These are phyloP conservation scores for Sminthurinus signatus DNA, from an alignment of 1,140 invertebrate genomes.

Conservation along the genomic window DNA sequence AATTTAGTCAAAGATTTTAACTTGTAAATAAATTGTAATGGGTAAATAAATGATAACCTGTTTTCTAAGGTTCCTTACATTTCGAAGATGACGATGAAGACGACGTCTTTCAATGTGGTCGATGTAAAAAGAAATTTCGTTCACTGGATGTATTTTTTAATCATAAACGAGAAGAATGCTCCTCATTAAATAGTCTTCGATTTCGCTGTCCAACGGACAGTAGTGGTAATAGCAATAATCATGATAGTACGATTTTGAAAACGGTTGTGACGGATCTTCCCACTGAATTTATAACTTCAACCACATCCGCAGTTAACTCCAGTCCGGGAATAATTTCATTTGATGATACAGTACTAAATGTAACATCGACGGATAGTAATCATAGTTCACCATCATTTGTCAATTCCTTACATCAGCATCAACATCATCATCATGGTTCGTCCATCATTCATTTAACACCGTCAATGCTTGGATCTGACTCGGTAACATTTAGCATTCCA, in stretches of 20 bases:
- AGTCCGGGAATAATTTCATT: neutral
- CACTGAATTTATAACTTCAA: neutral
- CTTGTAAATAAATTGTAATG: no score
- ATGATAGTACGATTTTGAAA: no score
- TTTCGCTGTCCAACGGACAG: neutral
- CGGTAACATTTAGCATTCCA: conserved; percentile 38
- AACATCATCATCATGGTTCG: neutral
- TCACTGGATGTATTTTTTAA: conserved; percentile 53
- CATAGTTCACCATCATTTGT: no score
- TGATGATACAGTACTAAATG: no score
- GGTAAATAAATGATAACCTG: no score
- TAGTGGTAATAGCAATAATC: no score
- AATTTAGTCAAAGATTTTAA: no score
- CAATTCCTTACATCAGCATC: no score
- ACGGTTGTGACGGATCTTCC: neutral
- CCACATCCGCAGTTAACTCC: no score
- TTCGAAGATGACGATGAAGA: no score
- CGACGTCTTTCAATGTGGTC: conserved; percentile 55
- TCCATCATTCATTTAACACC: conserved; percentile 15
- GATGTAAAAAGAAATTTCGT: conserved; percentile 60
- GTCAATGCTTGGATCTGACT: conserved; percentile 37
- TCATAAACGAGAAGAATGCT: conserved; percentile 52
- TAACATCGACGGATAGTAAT: no score
- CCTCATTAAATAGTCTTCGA: neutral
- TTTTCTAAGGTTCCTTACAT: no score